Evolutionary conservation across 2,113 vertebrate species (phyloP).

Genomic region (Megatriorchis doriae): DNA sequence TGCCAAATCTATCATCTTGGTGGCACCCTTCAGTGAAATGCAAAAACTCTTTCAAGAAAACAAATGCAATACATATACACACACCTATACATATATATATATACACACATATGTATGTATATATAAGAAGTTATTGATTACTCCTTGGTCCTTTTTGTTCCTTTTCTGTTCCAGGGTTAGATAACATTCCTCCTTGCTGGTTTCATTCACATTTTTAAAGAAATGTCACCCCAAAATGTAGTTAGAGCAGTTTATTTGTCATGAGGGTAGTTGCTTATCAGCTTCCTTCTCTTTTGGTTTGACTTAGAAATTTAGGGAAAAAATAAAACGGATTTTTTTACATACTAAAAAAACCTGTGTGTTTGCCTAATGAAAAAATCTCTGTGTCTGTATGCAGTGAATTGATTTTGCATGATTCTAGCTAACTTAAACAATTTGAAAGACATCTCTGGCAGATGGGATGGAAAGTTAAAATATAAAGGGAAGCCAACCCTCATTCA

Average conservation of each 20-base stretch:
- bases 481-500: background rate
- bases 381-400: background rate
- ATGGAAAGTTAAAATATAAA: background rate
- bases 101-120: background rate
- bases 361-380: background rate
- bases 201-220: background rate
- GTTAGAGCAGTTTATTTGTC: background rate
- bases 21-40: background rate
- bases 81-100: background rate
- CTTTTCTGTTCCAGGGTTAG: background rate
- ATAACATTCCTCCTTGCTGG: background rate
- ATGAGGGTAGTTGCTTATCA: background rate
- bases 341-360: background rate
- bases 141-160: background rate
- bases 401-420: background rate
- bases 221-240: background rate
- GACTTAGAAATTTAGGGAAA: background rate
- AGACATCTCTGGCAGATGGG: background rate
- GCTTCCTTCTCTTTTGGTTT: background rate
- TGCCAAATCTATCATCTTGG: background rate
- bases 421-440: background rate
- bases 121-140: background rate
- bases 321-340: background rate
- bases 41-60: background rate
- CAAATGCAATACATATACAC: background rate